These are phyloP conservation scores for Argyrosomus japonicus DNA, from an alignment of 2,113 vertebrate genomes.

Conservation along the genomic window DNA sequence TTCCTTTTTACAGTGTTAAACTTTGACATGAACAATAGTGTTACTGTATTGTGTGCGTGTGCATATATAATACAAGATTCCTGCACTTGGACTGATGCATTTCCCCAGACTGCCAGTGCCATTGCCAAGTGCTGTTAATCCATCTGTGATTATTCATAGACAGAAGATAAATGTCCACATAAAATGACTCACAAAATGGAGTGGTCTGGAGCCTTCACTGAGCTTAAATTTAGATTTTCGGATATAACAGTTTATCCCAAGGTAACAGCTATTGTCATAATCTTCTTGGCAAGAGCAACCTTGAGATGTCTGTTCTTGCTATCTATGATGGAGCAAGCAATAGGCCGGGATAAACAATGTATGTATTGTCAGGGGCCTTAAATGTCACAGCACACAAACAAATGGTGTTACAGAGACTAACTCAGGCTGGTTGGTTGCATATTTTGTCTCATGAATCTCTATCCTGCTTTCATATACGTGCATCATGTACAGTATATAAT, in stretches of 20 bases:
- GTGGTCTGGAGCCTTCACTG: conserved; percentile 6
- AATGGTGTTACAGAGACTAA: conserved; percentile 26
- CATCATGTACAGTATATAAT: not conserved
- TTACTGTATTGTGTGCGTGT: not conserved
- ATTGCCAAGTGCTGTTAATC: conserved; percentile 41
- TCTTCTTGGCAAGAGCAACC: conserved; percentile 43
- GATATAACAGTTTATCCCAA: conserved; percentile 41
- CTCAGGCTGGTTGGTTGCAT: not conserved
- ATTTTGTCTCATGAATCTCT: not conserved
- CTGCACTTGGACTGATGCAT: conserved; percentile 16
- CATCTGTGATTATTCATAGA: conserved; percentile 44
- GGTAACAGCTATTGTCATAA: conserved; percentile 48
- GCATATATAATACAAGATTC: not conserved
- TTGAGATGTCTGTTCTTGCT: conserved; percentile 39
- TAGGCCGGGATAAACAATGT: conserved; percentile 29
- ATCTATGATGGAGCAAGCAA: conserved; percentile 22
- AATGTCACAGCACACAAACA: conserved; percentile 56
- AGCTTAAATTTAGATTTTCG: conserved; percentile 45
- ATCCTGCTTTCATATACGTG: not conserved
- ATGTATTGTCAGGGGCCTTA: conserved; percentile 48
- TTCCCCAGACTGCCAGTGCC: conserved; percentile 5
- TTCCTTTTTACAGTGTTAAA: not conserved
- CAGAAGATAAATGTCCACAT: conserved; percentile 32
- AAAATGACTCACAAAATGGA: conserved; percentile 14
- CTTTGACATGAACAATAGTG: not conserved